Base-by-base conservation (phyloP, 2,113 vertebrate species). In the Anguilla japonica region DNA sequence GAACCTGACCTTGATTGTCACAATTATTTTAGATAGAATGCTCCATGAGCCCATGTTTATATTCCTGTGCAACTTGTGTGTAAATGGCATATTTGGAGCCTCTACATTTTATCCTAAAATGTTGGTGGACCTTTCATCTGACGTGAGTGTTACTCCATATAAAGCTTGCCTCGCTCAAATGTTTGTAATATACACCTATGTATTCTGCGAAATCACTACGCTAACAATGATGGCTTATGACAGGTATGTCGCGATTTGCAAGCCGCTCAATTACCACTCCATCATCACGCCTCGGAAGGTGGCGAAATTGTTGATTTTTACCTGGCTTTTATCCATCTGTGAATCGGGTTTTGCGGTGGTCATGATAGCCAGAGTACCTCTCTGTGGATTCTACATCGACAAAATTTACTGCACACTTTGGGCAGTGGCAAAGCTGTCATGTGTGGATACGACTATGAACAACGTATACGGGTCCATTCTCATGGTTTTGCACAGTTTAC, bases 231-330 rank as follows among this genome's bases (percentile, higher is more conserved):
- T 85, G 84, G 79, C 85, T 57, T 83, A 87, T 41, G 79, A 82
- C 79, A 86, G 78, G 22, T 95, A 93, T 26, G 43, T 93, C 46
- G 95, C 95, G 40, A 93, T 96, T 20, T 92, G 95, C 78, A 92
- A 94, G 4, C 94, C 95, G 15, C 89, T 95, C 84, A 71, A 93
- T 11, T 96, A 96, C 34, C 87, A 89, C 39, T 91, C 7, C 78
- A 95, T 92, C 56, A 34, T 34, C 34, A 34, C 34, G 34, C 34
- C 34, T 34, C 34, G 34, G 34, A 34, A 34, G 34, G 34, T 34
- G 34, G 34, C 1, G 34, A 34, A 53, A 81, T 85, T 93, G 71
- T 67, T 94, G 78, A n/a, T 90, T 41, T 87, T 93, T 60, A 88
- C 89, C 53, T 94, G 93, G 92, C 18, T 22, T 26, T 87, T 91